Base-by-base conservation (phyloP, 2,888 invertebrate genomes). In the Balanococcus diminutus region DNA sequence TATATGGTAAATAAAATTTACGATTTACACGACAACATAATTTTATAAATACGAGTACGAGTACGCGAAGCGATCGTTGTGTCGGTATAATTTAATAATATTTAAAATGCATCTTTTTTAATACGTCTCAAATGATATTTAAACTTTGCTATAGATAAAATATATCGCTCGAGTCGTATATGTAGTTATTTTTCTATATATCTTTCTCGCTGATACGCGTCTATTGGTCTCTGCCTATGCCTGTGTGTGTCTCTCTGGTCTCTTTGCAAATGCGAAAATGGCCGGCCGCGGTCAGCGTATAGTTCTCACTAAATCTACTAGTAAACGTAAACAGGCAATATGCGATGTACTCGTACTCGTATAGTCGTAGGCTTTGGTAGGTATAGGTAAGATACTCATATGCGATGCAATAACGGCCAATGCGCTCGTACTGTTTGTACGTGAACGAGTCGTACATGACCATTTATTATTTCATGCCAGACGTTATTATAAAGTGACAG, bases 401-500 rank as follows among this genome's bases (percentile, higher is more conserved):
- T 75, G 8, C n/a, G 36, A 1, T n/a, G 79, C 79, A 79, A n/a
- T 22, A 61, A 82, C 46, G 82, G 46, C 36, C 82, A 46, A 42
- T 46, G 46, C 46, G 82, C 83, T 83, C 28, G 83, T 32, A 81
- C 83, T 56, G 32, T 83, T 56, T 83, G 56, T 32, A 83, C 83
- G 56, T 22, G 83, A 83, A 83, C 83, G 32, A 56, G 25, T 56
- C 32, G 56, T 83, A 83, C 83, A 83, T 32, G 83, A 83, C 56
- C 83, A 83, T 83, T 83, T 83, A 83, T 83, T 83, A 83, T 83
- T 61, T 83, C 32, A 61, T 51, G 61, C 83, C 32, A 83, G 83
- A 83, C 83, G 56, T 83, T 83, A 83, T 83, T 83, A 83, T 56
- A 83, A 83, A 83, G 56, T 83, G 83, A 83, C 83, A 83, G 83